Evolutionary conservation across 2,797 vertebrate species (phyloP), one percentile per base, ranked within the genome.

Genomic region (Mallotus villosus): DNA sequence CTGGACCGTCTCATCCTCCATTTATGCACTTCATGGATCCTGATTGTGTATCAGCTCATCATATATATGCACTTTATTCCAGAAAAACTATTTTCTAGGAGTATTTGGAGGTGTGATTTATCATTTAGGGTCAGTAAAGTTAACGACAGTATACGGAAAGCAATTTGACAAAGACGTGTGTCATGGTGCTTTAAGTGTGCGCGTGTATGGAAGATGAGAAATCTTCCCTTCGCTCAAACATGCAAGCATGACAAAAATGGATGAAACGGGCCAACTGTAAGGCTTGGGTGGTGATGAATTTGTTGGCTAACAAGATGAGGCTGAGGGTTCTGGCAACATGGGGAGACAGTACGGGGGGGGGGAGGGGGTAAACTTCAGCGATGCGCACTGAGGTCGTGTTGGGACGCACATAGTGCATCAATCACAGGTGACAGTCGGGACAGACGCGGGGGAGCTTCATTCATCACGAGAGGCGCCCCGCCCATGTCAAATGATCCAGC

Each of bases 361-460:
- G 49, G 14, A 66, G 74, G 75, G 71, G 59, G 3, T 81, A 78
- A 82, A 86, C 80, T 80, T 77, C 62, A 73, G 77, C 24, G 49
- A 72, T 76, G 55, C 27, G 51, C 64, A 51, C 69, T 63, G 67
- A 63, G 78, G 79, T 65, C 68, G 60, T 67, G 76, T 77, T 81
- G 80, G 84, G 85, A 87, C 74, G 81, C 55, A 60, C 80, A 68
- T 74, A 90, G 82, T 88, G 75, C 82, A 93, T 93, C 91, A 91
- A 92, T 94, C 92, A 93, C 65, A 12, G 62, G 46, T 89, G 90
- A 91, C 89, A 91, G 87, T 76, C 74, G 70, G 76, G 86, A 89
- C 70, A 81, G 81, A 82, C 41, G 69, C 75, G 70, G 64, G 64
- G 72, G 74, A 81, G 81, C 85, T 84, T 78, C 81, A 89, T 87